phyloP scores from a whole-genome alignment of 2,888 invertebrate genomes.

The Pseudanteris insignis region DNA sequence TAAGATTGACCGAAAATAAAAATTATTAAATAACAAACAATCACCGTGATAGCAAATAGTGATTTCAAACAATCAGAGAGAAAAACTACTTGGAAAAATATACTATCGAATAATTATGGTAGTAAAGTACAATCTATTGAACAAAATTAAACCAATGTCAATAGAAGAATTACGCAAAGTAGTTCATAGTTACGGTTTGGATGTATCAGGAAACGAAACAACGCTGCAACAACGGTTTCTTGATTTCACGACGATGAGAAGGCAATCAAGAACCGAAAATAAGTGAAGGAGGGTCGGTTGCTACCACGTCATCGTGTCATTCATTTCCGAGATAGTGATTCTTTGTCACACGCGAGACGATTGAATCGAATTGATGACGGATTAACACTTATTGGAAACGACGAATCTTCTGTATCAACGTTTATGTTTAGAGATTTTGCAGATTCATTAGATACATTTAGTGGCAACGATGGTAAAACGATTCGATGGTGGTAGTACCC shows the following conservation, averaged over 20 bases:
- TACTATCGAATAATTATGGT: background rate
- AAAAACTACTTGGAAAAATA: too few species aligned
- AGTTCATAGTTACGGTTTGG: slow-evolving; percentile 1
- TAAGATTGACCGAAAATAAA: too few species aligned
- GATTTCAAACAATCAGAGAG: too few species aligned
- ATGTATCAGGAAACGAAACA: background rate
- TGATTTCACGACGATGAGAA: background rate
- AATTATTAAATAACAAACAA: too few species aligned
- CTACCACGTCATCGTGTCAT: background rate
- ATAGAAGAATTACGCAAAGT: slow-evolving; percentile 3
- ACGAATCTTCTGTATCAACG: too few species aligned
- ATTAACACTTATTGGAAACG: too few species aligned
- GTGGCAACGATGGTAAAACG: too few species aligned
- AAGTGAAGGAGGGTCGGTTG: background rate
- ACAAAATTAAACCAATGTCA: slow-evolving; percentile 2
- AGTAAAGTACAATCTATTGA: background rate
- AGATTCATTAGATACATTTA: too few species aligned
- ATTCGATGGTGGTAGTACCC: too few species aligned
- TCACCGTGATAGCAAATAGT: too few species aligned
- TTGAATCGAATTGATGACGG: background rate
- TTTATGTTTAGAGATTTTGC: too few species aligned
- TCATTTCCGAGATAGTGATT: background rate
- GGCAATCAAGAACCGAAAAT: background rate
- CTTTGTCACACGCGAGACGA: background rate
- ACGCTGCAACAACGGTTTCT: slow-evolving; percentile 1